These are phyloP conservation scores for Damaliscus lunatus DNA, from an alignment of 2,113 vertebrate genomes.

Conservation along the genomic window DNA sequence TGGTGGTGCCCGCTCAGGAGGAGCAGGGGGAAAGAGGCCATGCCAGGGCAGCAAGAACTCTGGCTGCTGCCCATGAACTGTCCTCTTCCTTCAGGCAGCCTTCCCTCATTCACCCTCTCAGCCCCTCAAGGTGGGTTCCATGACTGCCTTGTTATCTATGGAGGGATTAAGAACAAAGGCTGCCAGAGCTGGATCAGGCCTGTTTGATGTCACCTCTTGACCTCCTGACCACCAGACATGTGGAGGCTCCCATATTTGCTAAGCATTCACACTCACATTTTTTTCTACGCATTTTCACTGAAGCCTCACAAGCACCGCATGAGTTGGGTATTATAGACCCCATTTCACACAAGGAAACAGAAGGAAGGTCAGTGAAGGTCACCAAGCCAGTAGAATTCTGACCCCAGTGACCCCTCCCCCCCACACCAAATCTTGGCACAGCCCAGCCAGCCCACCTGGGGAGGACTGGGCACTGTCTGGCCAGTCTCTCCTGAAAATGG, in stretches of 20 bases:
- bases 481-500: neutral
- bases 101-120: neutral
- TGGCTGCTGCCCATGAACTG: rapidly evolving
- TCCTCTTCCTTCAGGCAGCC: neutral
- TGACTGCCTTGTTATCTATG: neutral
- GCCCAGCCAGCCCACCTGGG: neutral
- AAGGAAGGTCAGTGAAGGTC: neutral
- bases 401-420: no score
- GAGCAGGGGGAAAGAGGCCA: neutral
- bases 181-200: neutral
- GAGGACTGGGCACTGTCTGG: rapidly evolving
- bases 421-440: rapidly evolving
- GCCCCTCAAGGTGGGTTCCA: neutral
- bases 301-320: neutral
- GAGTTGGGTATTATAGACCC: neutral
- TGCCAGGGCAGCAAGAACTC: neutral
- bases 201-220: neutral
- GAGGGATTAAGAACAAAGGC: neutral
- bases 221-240: neutral
- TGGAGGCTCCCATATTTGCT: neutral
- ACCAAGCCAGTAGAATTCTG: neutral
- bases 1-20: neutral
- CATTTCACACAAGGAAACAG: neutral
- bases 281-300: neutral
- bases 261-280: neutral